Evolutionary conservation across 2,888 invertebrate species (phyloP).

Genomic region (Desoria tigrina): DNA sequence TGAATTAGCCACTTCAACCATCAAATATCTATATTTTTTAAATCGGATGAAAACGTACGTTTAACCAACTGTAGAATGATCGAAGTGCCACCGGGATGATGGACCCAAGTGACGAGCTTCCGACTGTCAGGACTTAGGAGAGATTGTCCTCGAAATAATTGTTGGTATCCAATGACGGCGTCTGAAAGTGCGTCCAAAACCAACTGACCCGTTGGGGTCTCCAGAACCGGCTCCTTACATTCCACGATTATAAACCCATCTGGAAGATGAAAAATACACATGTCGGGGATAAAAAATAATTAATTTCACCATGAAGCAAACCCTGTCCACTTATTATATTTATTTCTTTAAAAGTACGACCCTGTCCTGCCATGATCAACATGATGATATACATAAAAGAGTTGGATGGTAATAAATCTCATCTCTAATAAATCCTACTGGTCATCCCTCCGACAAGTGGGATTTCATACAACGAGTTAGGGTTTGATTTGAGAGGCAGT

Average conservation of each 20-base stretch:
- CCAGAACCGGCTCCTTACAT: conserved; percentile 68
- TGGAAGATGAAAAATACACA: conserved; percentile 55
- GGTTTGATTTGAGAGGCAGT: no score
- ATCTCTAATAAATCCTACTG: no score
- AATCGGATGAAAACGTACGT: conserved; percentile 57
- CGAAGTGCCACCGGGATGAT: conserved; percentile 59
- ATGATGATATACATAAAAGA: no score
- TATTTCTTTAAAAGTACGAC: no score
- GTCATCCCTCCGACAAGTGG: no score
- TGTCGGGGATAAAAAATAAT: conserved; percentile 20
- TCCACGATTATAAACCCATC: conserved; percentile 72
- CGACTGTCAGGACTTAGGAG: conserved; percentile 71
- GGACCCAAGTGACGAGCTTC: conserved; percentile 68
- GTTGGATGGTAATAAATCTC: no score
- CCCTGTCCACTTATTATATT: no score
- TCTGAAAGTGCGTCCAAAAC: conserved; percentile 74
- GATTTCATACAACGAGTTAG: no score
- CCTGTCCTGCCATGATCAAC: no score
- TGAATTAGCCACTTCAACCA: no score
- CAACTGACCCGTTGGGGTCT: conserved; percentile 67
- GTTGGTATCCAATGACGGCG: conserved; percentile 65
- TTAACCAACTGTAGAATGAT: conserved; percentile 68
- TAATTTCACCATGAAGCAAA: no score
- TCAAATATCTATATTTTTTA: conserved; percentile 42
- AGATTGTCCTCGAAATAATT: conserved; percentile 66